Conservation (phyloP, 2,888 invertebrate genomes). For the Teinopalpus imperialis region DNA sequence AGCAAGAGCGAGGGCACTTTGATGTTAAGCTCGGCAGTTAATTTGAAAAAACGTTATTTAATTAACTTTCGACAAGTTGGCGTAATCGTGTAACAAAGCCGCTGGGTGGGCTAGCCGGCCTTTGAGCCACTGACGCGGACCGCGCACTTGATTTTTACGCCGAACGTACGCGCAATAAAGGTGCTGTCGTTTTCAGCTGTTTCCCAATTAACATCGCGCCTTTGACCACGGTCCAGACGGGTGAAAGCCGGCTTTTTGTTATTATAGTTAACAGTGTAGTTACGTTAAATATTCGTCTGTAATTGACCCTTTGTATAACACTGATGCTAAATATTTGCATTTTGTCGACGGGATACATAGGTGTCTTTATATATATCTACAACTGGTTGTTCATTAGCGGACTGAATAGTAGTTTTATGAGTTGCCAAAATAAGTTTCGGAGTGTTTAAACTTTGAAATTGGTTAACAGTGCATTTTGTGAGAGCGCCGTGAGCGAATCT, state of each 20-base stretch:
- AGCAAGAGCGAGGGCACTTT: constrained; percentile 64
- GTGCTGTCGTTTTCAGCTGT: constrained; percentile 79
- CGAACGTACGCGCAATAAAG: constrained; percentile 70
- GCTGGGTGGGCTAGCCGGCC: constrained; percentile 71
- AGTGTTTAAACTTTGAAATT: constrained; percentile 72
- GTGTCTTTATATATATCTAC: constrained; percentile 28
- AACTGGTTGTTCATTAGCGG: constrained; percentile 51
- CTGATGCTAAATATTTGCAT: constrained; percentile 30
- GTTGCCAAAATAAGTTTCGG: constrained; percentile 72
- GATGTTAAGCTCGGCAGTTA: constrained; percentile 72
- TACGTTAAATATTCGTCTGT: constrained; percentile 59
- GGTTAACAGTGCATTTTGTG: constrained; percentile 73
- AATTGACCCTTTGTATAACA: constrained; percentile 43
- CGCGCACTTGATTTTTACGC: too few relatives aligned
- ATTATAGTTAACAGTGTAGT: constrained; percentile 58
- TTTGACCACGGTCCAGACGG: constrained; percentile 65
- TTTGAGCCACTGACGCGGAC: constrained; percentile 65
- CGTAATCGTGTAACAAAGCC: constrained; percentile 80
- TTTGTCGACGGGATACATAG: constrained; percentile 34
- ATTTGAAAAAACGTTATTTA: constrained; percentile 82
- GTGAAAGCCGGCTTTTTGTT: constrained; percentile 66
- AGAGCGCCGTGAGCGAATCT: constrained; percentile 41
- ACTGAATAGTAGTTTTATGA: constrained; percentile 72
- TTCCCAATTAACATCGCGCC: constrained; percentile 79
- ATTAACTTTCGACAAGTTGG: constrained; percentile 81